Base-by-base conservation (phyloP, 2,888 invertebrate species). In the Caenorhabditis sp. region DNA sequence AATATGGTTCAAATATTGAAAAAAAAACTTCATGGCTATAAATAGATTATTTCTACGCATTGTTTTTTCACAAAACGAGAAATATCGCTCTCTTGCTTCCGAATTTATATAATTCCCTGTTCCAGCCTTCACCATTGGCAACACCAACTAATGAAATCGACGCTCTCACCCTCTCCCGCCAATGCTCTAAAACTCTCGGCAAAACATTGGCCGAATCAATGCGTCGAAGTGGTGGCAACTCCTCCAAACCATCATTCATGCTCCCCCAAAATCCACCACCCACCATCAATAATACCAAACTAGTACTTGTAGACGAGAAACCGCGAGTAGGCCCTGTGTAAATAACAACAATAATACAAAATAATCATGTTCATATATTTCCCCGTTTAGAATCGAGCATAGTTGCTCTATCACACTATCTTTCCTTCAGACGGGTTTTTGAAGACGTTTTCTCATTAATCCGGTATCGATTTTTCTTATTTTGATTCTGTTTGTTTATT, bases 161-260 rank as follows among this genome's bases (percentile, higher is more conserved):
- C 27, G 60, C 52, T 50, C n/a, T 60, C 1, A 60, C 60, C 1
- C 26, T 50, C 8, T 49, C 60, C 1, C 49, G 60, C 3, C 27
- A 49, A 52, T 52, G 12, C 4, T 25, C 50, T 10, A 60, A 52
- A 52, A n/a, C 60, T 10, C 50, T 60, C 2, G 60, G 60, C 5
- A 49, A 60, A 21, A 49, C 50, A 23, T 60, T 60, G 60, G 60
- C 60, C 50, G 60, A 50, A 50, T 43, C 60, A 10, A 25, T 60
- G 58, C 26, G 57, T 27, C 57, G 57, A 26, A 23, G 57, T 21
- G 31, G 21, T 20, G 27, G 26, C 26, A 57, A 3, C 3, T 53
- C 53, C 3, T 56, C 56, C 12, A 8, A 4, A 21, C 23, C 52
- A 52, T 52, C 23, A 21, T 52, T 21, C 17, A 43, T 21, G 53